Evolutionary conservation across 2,888 invertebrate genomes (phyloP).

Genomic region (Amphimallon solstitiale): DNA sequence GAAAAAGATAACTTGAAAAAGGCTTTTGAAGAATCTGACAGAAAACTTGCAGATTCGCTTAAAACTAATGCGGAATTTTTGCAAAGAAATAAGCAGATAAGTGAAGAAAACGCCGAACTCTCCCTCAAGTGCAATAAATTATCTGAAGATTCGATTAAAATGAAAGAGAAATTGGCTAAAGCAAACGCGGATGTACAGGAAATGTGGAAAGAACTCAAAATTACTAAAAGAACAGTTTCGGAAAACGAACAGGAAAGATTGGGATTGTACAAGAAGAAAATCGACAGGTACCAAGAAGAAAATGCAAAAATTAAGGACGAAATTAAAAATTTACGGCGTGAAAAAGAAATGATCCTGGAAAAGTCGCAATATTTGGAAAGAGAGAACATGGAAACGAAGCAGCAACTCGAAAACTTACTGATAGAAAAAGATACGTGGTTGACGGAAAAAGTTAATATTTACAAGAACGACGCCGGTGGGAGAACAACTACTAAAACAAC

Average conservation of each 20-base stretch:
- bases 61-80: background rate
- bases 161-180: background rate
- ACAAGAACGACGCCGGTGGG: background rate
- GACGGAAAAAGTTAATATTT: slow-evolving; percentile 19
- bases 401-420: slow-evolving; percentile 32
- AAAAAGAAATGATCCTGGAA: background rate
- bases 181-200: background rate
- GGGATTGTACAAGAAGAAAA: slow-evolving; percentile 7
- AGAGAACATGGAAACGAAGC: background rate
- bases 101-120: slow-evolving; percentile 2
- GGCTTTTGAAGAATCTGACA: background rate
- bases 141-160: background rate
- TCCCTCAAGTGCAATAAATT: background rate
- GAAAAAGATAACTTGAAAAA: slow-evolving; percentile 10
- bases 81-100: slow-evolving; percentile 5
- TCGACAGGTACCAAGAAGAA: slow-evolving; percentile 1
- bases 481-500: background rate
- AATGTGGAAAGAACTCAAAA: slow-evolving; percentile 2
- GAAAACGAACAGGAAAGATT: slow-evolving; percentile 4
- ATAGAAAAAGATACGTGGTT: slow-evolving; percentile 27
- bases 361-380: background rate
- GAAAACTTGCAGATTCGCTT: background rate
- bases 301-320: slow-evolving; percentile 8
- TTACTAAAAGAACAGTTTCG: background rate
- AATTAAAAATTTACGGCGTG: background rate